Evolutionary conservation across 2,113 vertebrate species (phyloP).

Genomic region (Gorsachius goisagi): DNA sequence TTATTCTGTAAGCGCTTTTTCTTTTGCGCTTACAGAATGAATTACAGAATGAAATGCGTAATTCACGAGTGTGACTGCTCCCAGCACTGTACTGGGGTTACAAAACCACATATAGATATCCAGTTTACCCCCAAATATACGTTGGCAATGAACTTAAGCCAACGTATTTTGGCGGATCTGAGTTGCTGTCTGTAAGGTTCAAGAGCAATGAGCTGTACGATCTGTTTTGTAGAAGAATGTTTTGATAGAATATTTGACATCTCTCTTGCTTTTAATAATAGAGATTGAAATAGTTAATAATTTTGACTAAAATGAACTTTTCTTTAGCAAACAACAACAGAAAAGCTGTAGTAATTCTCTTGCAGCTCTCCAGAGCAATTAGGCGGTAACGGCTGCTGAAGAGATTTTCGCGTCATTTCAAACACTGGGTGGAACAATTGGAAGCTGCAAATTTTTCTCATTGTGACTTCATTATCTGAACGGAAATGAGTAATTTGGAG

Average conservation of each 20-base stretch:
- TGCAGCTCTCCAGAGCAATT: constrained; percentile 53
- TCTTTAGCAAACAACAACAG: not conserved
- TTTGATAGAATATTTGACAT: not conserved
- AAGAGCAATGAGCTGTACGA: not conserved
- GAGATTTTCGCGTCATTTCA: constrained; percentile 43
- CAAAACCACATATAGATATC: not conserved
- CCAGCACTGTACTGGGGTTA: not conserved
- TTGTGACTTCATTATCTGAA: constrained; percentile 54
- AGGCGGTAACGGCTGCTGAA: constrained; percentile 38
- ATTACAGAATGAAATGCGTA: not conserved
- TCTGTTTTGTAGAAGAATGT: not conserved
- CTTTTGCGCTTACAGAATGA: not conserved
- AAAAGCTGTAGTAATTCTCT: not conserved
- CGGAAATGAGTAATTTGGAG: constrained; percentile 54
- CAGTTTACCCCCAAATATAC: not conserved
- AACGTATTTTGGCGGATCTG: not conserved
- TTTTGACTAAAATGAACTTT: not conserved
- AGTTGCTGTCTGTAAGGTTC: not conserved
- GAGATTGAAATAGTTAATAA: constrained; percentile 17
- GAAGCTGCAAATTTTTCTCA: constrained; percentile 43
- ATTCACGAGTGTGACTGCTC: not conserved
- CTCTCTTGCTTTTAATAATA: not conserved
- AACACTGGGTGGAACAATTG: constrained; percentile 44
- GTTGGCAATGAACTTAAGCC: not conserved
- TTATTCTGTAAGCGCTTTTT: not conserved